phyloP scores from a whole-genome alignment of 2,113 vertebrate genomes.

The Puma concolor region DNA sequence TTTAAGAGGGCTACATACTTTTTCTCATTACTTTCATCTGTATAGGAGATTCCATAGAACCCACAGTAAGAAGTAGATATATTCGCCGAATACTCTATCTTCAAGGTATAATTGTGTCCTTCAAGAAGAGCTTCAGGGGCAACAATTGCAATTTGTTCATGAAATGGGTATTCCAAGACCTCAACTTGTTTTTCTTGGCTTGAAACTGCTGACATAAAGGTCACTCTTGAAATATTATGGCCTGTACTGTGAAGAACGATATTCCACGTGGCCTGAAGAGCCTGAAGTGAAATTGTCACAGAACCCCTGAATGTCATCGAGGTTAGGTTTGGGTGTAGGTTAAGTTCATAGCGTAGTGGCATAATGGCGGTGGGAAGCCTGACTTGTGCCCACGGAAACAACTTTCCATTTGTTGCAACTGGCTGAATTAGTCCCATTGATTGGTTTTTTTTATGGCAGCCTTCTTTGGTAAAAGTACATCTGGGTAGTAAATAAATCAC shows the following conservation, averaged over 20 bases:
- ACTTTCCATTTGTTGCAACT: slow-evolving; percentile 88
- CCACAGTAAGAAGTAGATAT: slow-evolving; percentile 92
- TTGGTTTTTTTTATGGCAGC: slow-evolving; percentile 90
- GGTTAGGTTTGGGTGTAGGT: slow-evolving; percentile 91
- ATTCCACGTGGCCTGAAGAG: slow-evolving; percentile 86
- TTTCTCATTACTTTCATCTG: slow-evolving; percentile 83
- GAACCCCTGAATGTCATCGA: slow-evolving; percentile 89
- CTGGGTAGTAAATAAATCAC: slow-evolving; percentile 93
- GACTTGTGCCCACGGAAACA: slow-evolving; percentile 93
- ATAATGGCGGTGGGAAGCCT: slow-evolving; percentile 90
- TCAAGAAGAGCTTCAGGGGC: slow-evolving; percentile 87
- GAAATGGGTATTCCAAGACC: slow-evolving; percentile 91
- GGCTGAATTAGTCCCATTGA: slow-evolving; percentile 88
- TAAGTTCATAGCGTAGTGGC: slow-evolving; percentile 92
- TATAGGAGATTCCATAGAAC: slow-evolving; percentile 95
- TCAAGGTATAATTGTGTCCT: slow-evolving; percentile 89
- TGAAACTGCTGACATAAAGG: slow-evolving; percentile 78
- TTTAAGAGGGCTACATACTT: slow-evolving; percentile 82
- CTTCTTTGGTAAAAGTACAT: slow-evolving; percentile 96
- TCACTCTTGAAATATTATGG: slow-evolving; percentile 90
- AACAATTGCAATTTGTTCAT: slow-evolving; percentile 92
- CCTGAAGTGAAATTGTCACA: slow-evolving; percentile 88
- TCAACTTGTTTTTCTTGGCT: slow-evolving; percentile 78
- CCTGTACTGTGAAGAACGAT: slow-evolving; percentile 93
- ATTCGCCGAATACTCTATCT: slow-evolving; percentile 89